phyloP scores from a whole-genome alignment of 2,888 invertebrate species.

The Athalia rosae region DNA sequence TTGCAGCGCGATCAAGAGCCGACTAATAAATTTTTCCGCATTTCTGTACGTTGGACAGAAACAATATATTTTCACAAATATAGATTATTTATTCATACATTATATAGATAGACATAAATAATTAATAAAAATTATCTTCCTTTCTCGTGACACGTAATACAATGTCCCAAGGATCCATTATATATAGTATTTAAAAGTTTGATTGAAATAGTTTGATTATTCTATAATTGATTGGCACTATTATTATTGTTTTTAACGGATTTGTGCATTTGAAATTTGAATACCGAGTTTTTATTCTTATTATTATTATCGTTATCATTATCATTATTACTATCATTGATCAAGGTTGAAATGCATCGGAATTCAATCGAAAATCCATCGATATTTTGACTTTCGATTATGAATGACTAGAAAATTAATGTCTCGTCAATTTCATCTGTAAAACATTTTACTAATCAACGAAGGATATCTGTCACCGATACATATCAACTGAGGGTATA shows the following conservation, averaged over 20 bases:
- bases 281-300: neutral
- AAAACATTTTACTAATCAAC: neutral
- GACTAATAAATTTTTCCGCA: neutral
- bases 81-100: neutral
- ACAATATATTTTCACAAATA: neutral
- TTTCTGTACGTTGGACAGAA: too few relatives aligned
- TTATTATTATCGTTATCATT: neutral
- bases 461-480: neutral
- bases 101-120: slow-evolving; percentile 17
- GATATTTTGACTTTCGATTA: neutral
- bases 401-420: neutral
- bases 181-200: slow-evolving; percentile 33
- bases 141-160: neutral
- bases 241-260: slow-evolving; percentile 58
- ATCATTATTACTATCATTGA: neutral
- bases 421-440: neutral
- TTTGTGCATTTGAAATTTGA: slow-evolving; percentile 6
- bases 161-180: neutral
- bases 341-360: too few relatives aligned
- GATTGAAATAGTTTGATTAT: slow-evolving; percentile 52
- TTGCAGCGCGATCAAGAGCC: too few relatives aligned
- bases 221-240: slow-evolving; percentile 56
- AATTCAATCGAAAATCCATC: neutral
- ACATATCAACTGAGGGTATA: neutral
- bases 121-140: too few relatives aligned